Evolutionary conservation across 23 tunicate species (phyloP).

Genomic region (Halocynthia aurantium): DNA sequence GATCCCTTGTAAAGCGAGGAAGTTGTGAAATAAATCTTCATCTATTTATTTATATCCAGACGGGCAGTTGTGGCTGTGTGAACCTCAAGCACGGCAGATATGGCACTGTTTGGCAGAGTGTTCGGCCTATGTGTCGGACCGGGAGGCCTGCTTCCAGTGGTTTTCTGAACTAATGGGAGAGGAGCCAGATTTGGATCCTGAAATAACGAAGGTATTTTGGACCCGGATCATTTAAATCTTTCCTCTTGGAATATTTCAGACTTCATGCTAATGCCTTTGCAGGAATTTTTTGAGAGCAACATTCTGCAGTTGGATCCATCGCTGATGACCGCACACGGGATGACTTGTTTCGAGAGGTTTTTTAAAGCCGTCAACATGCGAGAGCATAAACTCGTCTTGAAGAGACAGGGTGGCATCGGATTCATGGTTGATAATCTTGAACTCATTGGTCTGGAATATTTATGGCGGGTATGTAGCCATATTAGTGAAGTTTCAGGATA

Average conservation of each 20-base stretch:
- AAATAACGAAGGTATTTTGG: constrained; percentile 21
- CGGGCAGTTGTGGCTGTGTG: constrained; percentile 24
- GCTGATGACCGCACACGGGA: constrained; percentile 11
- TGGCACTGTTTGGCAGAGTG: constrained; percentile 23
- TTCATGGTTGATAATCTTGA: constrained; percentile 18
- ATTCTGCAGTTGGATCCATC: constrained; percentile 30
- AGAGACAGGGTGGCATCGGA: constrained; percentile 5
- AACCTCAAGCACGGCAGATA: constrained; percentile 23
- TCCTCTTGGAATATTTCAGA: not conserved
- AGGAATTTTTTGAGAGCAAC: constrained; percentile 26
- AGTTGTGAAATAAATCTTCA: too few relatives aligned
- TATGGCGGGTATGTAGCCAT: constrained; percentile 10
- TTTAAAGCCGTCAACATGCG: constrained; percentile 23
- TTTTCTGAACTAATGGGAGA: constrained; percentile 37
- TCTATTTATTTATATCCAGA: constrained; percentile 4
- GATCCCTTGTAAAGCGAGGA: too few relatives aligned
- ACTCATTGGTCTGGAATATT: constrained; percentile 22
- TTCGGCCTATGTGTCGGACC: constrained; percentile 13
- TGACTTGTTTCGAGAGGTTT: constrained; percentile 28
- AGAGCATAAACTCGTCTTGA: constrained; percentile 22
- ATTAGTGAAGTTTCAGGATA: not conserved
- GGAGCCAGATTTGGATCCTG: constrained; percentile 39
- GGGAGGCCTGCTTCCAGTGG: constrained; percentile 42
- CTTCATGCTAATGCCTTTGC: not conserved
- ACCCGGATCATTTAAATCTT: not conserved